Evolutionary conservation across 2,113 vertebrate genomes (phyloP).

Genomic region (Pontoporia blainvillei): DNA sequence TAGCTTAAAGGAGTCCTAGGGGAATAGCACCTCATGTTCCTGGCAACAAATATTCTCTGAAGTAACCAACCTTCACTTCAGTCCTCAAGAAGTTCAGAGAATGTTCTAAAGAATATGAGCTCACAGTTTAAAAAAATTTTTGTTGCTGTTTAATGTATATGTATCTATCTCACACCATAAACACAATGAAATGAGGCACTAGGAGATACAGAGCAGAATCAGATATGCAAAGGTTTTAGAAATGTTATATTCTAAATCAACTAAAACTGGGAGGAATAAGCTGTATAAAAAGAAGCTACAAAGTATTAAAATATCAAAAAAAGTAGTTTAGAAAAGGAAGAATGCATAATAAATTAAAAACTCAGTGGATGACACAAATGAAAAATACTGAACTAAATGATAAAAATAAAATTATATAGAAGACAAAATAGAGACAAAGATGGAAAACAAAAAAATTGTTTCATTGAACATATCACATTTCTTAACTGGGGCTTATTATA

Average conservation of each 20-base stretch:
- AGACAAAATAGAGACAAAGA: neutral
- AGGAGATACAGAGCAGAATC: neutral
- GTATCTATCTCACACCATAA: neutral
- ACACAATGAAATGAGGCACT: neutral
- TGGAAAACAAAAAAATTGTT: neutral
- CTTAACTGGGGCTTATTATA: neutral
- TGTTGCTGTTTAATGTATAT: neutral
- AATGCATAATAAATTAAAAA: neutral
- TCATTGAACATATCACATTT: neutral
- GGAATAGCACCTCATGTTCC: fast-evolving
- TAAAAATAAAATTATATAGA: neutral
- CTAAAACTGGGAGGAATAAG: neutral
- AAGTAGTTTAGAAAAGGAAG: neutral
- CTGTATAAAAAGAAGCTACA: neutral
- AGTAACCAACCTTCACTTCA: neutral
- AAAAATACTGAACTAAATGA: neutral
- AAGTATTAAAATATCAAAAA: neutral
- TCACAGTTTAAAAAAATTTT: neutral
- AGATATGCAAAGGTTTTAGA: neutral
- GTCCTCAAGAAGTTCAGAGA: neutral
- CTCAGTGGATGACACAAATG: neutral
- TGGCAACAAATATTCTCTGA: neutral
- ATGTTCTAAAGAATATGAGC: neutral
- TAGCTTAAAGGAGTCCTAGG: neutral
- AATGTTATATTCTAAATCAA: neutral